Evolutionary conservation across 2,888 invertebrate species (phyloP).

Genomic region (Glaucopsyche alexis): DNA sequence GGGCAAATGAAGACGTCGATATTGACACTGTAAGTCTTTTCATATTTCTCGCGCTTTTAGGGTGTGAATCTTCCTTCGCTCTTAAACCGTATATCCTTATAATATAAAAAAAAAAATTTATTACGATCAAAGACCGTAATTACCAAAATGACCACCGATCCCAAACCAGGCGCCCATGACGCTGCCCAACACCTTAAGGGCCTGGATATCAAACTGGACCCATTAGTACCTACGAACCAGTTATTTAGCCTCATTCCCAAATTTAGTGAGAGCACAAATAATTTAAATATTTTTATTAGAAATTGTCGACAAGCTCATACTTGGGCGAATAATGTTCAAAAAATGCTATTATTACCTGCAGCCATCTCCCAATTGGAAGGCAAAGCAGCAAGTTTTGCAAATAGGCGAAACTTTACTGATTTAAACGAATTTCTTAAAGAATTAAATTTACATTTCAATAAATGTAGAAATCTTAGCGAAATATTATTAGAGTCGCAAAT

Average conservation of each 20-base stretch:
- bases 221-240: not conserved
- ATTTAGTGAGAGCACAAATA: not conserved
- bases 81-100: too few relatives aligned
- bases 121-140: too few relatives aligned
- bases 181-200: too few relatives aligned
- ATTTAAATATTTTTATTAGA: not conserved
- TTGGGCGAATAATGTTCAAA: not conserved
- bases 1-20: too few relatives aligned
- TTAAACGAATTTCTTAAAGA: not conserved
- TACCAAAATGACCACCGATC: too few relatives aligned
- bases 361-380: not conserved
- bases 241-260: not conserved
- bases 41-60: too few relatives aligned
- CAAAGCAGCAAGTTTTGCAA: not conserved
- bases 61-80: too few relatives aligned
- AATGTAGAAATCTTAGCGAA: not conserved
- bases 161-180: too few relatives aligned
- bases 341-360: not conserved
- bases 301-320: not conserved
- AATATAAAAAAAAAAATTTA: too few relatives aligned
- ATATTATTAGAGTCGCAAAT: not conserved
- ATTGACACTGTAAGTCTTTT: too few relatives aligned
- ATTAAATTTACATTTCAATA: not conserved
- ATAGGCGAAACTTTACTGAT: not conserved
- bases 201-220: too few relatives aligned